Percentiles rank a stretch among this genome's conserved stretches.
phyloP scores from a whole-genome alignment of 2,797 vertebrate genomes.

The Rhyacichthys aspro region DNA sequence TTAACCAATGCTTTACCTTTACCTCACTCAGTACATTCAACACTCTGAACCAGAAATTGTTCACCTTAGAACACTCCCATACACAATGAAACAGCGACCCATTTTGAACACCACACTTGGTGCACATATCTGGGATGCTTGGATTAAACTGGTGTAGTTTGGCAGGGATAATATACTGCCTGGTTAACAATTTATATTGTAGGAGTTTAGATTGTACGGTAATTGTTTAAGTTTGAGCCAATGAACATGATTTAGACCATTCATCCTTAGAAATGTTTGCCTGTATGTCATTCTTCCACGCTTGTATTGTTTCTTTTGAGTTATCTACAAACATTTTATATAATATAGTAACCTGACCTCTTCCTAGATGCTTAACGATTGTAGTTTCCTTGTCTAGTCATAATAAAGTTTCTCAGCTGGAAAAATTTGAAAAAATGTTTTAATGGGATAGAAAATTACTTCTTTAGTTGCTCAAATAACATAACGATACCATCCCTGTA shows the following conservation, averaged over 20 bases:
- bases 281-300: not conserved
- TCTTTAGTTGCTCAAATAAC: too few species aligned
- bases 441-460: too few species aligned
- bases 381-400: not conserved
- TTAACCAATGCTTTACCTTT: too few species aligned
- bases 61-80: not conserved
- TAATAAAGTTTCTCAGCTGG: too few species aligned
- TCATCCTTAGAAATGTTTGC: not conserved
- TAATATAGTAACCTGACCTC: not conserved
- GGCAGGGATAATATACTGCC: too few species aligned
- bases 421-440: too few species aligned
- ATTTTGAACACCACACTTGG: not conserved
- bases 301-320: not conserved
- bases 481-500: too few species aligned
- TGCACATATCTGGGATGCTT: not conserved
- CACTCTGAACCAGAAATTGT: not conserved
- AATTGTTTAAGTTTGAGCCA: not conserved
- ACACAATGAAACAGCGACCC: not conserved
- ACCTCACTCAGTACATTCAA: not conserved
- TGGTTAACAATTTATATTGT: conserved; percentile 1
- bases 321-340: not conserved
- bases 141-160: not conserved
- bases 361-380: not conserved
- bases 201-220: not conserved
- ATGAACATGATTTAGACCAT: too few species aligned